Evolutionary conservation across 2,888 invertebrate genomes (phyloP).

Genomic region (Galeruca laticollis): DNA sequence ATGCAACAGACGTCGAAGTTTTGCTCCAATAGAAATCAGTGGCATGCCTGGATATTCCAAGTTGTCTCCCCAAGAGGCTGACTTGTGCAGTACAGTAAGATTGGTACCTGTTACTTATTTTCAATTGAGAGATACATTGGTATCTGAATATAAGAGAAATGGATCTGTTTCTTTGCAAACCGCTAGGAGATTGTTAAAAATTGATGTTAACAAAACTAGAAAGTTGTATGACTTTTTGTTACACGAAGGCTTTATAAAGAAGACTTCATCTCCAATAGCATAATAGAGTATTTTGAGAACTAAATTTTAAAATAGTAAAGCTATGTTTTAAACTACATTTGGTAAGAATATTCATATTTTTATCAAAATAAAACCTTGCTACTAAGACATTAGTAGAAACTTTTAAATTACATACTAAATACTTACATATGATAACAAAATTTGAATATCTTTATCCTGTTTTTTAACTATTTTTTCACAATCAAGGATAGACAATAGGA

Average conservation of each 20-base stretch:
- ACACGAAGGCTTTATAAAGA: constrained; percentile 78
- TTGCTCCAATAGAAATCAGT: constrained; percentile 74
- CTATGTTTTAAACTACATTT: not conserved
- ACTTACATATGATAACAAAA: too few species aligned
- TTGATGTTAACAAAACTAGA: constrained; percentile 93
- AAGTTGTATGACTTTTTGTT: constrained; percentile 86
- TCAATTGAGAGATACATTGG: constrained; percentile 80
- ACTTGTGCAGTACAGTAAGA: constrained; percentile 81
- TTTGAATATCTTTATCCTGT: too few species aligned
- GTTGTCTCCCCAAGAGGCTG: constrained; percentile 77
- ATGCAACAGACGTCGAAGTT: constrained; percentile 61
- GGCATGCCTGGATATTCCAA: constrained; percentile 85
- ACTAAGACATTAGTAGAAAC: too few species aligned
- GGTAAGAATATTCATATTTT: too few species aligned
- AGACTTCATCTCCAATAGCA: constrained; percentile 61
- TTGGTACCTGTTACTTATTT: constrained; percentile 83
- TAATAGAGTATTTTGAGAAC: constrained; percentile 1
- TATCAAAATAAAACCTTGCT: too few species aligned
- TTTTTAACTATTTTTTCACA: too few species aligned
- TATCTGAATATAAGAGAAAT: constrained; percentile 81
- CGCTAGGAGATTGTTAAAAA: constrained; percentile 86
- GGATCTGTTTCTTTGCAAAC: constrained; percentile 83
- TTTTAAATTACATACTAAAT: too few species aligned
- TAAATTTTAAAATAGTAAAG: not conserved
- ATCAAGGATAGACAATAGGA: too few species aligned